These are phyloP conservation scores for Eupsilia transversa DNA, from an alignment of 2,888 invertebrate species.

Conservation along the genomic window DNA sequence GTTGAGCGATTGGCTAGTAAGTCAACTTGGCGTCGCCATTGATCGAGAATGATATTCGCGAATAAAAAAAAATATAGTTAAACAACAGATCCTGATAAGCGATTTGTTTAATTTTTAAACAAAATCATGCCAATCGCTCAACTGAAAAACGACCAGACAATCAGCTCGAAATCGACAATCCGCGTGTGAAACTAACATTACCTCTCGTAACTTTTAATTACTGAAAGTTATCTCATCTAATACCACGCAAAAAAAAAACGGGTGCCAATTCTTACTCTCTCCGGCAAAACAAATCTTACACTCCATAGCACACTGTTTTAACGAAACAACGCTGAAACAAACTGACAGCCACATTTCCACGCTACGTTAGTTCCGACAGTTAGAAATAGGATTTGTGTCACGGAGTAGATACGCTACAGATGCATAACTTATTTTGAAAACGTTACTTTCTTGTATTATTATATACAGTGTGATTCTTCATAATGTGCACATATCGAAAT, in stretches of 20 bases:
- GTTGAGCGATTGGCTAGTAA: not conserved
- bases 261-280: slow-evolving; percentile 17
- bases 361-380: slow-evolving; percentile 58
- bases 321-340: slow-evolving; percentile 49
- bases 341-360: slow-evolving; percentile 60
- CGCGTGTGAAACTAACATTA: not conserved
- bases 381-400: slow-evolving; percentile 40
- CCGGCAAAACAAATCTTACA: slow-evolving; percentile 47
- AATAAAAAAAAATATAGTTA: too few relatives aligned
- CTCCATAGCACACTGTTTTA: slow-evolving; percentile 55
- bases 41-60: too few relatives aligned
- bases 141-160: too few relatives aligned
- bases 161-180: too few relatives aligned
- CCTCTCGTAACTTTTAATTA: not conserved
- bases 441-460: too few relatives aligned
- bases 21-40: not conserved
- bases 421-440: too few relatives aligned
- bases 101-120: too few relatives aligned
- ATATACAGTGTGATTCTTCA: too few relatives aligned
- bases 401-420: slow-evolving; percentile 4
- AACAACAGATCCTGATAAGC: too few relatives aligned
- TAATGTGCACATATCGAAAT: too few relatives aligned
- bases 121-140: too few relatives aligned
- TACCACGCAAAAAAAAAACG: slow-evolving; percentile 9
- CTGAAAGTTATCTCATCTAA: not conserved